These are phyloP conservation scores for Nasonovia ribisnigri DNA, from an alignment of 2,888 invertebrate species.

Conservation along the genomic window DNA sequence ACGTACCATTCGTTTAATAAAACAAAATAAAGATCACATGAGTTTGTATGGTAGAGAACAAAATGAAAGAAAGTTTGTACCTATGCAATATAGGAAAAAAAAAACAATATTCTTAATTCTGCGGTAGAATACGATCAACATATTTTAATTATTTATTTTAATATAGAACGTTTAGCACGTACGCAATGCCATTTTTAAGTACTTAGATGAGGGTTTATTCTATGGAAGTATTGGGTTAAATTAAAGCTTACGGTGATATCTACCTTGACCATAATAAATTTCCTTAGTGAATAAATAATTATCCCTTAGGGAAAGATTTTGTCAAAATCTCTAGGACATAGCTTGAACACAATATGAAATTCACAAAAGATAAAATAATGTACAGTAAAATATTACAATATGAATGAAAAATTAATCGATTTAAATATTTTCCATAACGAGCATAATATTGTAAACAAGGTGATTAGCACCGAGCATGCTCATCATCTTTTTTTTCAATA, in stretches of 20 bases:
- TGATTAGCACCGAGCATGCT: too few species aligned
- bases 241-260: neutral
- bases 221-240: neutral
- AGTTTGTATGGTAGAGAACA: neutral
- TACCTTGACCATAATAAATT: constrained; percentile 28
- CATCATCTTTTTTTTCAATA: too few species aligned
- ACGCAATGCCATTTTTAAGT: neutral
- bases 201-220: neutral
- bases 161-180: neutral
- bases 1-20: neutral
- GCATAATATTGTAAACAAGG: too few species aligned
- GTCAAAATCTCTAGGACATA: neutral
- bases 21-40: neutral
- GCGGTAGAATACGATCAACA: neutral
- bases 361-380: neutral
- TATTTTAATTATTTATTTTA: neutral
- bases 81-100: neutral
- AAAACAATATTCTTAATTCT: neutral
- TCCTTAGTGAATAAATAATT: neutral
- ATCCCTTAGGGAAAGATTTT: neutral
- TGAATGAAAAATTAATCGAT: neutral
- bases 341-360: neutral
- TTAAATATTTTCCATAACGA: too few species aligned
- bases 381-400: neutral
- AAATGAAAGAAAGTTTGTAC: neutral